phyloP scores from a whole-genome alignment of 2,797 vertebrate genomes.

The Smutsia temminckii region DNA sequence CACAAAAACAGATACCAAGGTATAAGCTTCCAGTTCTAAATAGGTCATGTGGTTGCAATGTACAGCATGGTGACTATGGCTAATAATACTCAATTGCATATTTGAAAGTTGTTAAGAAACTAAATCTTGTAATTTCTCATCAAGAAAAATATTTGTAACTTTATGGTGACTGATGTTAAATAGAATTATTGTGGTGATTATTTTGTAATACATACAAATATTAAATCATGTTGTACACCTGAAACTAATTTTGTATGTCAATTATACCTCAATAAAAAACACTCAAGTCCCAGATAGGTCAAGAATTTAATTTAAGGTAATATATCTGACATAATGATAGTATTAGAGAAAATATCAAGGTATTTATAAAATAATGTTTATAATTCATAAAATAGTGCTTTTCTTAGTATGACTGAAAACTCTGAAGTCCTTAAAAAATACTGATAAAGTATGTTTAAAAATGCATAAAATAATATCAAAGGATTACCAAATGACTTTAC shows the following conservation, averaged over 20 bases:
- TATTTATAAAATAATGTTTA: neutral
- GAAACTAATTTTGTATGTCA: neutral
- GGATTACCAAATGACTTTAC: neutral
- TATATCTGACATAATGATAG: neutral
- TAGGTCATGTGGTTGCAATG: neutral
- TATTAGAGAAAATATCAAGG: neutral
- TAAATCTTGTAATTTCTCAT: neutral
- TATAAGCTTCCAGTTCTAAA: neutral
- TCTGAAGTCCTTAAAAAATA: neutral
- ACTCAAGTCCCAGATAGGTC: neutral
- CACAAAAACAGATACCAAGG: neutral
- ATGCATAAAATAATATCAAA: neutral
- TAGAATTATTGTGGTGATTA: neutral
- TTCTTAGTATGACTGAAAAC: neutral
- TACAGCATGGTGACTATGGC: neutral
- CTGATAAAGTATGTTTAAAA: neutral
- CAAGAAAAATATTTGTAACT: neutral
- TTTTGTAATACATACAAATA: neutral
- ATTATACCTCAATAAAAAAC: neutral
- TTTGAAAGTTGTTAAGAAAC: neutral
- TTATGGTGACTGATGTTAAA: neutral
- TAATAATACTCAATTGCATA: neutral
- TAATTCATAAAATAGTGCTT: neutral
- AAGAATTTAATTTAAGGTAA: neutral
- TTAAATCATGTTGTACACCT: neutral